Conservation (phyloP, 2,888 invertebrate genomes). For the Ornithoptera alexandrae region DNA sequence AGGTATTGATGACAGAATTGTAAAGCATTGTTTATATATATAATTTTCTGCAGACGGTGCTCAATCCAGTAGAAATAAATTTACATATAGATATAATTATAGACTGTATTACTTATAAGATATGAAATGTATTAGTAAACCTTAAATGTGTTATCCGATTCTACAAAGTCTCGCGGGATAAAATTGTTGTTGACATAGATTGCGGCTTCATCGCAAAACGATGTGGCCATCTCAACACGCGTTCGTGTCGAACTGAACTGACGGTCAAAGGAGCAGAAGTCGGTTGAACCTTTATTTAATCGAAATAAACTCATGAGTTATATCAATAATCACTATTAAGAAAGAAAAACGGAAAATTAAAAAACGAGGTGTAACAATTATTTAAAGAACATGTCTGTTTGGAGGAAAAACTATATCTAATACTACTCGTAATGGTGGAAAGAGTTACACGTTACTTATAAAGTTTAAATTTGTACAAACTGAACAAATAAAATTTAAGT, state of each 20-base stretch:
- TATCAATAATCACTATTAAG: too few relatives aligned
- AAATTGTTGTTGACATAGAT: constrained; percentile 68
- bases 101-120: neutral
- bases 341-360: neutral
- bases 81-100: too few relatives aligned
- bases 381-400: neutral
- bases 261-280: constrained; percentile 59
- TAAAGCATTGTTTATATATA: too few relatives aligned
- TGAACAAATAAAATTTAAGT: too few relatives aligned
- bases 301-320: neutral
- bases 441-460: too few relatives aligned
- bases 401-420: too few relatives aligned
- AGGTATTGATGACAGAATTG: too few relatives aligned
- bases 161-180: constrained; percentile 52
- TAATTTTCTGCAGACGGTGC: too few relatives aligned
- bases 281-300: constrained; percentile 52
- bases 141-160: constrained; percentile 56
- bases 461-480: too few relatives aligned
- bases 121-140: constrained; percentile 37
- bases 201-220: constrained; percentile 65
- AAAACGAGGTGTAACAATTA: neutral
- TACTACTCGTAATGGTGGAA: too few relatives aligned
- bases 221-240: constrained; percentile 61
- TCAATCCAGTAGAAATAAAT: too few relatives aligned
- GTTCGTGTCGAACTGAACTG: constrained; percentile 65